Evolutionary conservation across 2,888 invertebrate genomes (phyloP), one percentile per base, ranked within the genome.

Genomic region (Tetropium fuscum): DNA sequence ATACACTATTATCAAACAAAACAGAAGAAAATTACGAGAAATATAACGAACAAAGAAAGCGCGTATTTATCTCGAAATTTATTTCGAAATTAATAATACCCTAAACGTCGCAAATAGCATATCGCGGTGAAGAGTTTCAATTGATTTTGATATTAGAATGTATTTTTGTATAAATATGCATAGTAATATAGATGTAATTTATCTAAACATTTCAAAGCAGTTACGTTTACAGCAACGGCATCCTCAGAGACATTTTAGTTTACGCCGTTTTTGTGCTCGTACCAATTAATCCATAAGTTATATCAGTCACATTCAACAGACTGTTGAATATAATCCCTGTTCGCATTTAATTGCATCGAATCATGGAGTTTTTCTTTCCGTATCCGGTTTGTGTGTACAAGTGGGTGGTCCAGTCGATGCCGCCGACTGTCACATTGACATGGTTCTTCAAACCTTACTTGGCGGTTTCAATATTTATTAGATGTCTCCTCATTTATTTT

Each of bases 381-480:
- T 57, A 40, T 53, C 69, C 68, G 71, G 73, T 72, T 72, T 69
- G 62, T 65, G 63, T 61, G 60, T 71, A 72, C n/a, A n/a, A n/a
- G n/a, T 75, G 78, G 79, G 79, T 80, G 80, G 80, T 79, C 80
- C 65, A 56, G 58, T 59, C 69, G 62, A 53, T 67, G 64, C 63
- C 71, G 66, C 47, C 64, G 66, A 72, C 69, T 76, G 78, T 77
- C 78, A 79, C 73, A 70, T 72, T 78, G 79, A 80, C 79, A 78
- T 78, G 77, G 75, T 77, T 76, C 78, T 78, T 78, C 78, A 75
- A 71, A 71, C 78, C 78, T 77, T 76, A 77, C 76, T 75, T 72
- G 78, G 76, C 68, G 60, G 65, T 70, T 73, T 75, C 69, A 74
- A 75, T 75, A 75, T 75, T 75, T 73, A 74, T 74, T 73, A 74